phyloP scores from a whole-genome alignment of 37 sponge, comb jelly and placozoan genomes.

The Halisarca cf. caerulea region DNA sequence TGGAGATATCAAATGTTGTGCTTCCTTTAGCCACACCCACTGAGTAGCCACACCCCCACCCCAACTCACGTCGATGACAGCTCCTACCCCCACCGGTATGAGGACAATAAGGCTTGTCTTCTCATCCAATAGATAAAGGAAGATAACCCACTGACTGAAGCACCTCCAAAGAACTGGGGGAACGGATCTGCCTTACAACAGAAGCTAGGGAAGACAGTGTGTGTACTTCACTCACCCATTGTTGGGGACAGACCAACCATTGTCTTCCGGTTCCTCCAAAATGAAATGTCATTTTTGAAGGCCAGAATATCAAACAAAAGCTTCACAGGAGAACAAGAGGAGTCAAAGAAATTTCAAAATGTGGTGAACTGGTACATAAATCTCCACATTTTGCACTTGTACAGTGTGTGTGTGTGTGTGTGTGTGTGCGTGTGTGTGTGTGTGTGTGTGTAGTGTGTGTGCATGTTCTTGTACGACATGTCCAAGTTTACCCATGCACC shows the following conservation, averaged over 20 bases:
- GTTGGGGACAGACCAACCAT: slow-evolving; percentile 84
- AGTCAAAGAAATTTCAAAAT: background rate
- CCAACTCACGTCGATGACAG: slow-evolving; percentile 81
- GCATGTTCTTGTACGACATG: no score
- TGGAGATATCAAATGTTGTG: no score
- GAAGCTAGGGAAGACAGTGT: background rate
- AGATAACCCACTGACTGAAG: slow-evolving; percentile 82
- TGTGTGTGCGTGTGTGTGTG: no score
- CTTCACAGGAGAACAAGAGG: slow-evolving; percentile 18
- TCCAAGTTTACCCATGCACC: no score
- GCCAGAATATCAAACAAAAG: slow-evolving; percentile 94
- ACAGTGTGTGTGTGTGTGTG: no score
- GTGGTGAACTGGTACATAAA: background rate
- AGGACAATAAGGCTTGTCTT: slow-evolving; percentile 83
- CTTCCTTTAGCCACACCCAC: no score
- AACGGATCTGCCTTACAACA: background rate
- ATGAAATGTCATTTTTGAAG: slow-evolving; percentile 91
- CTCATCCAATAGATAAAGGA: slow-evolving; percentile 89
- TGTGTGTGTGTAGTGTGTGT: no score
- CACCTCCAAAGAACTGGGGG: slow-evolving; percentile 77
- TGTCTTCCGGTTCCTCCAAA: slow-evolving; percentile 81
- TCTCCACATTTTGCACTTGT: no score
- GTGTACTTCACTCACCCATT: slow-evolving; percentile 37
- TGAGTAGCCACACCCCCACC: no score
- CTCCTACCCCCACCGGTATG: slow-evolving; percentile 76